Evolutionary conservation across 2,888 invertebrate species (phyloP).

Genomic region (Melieria omissa): DNA sequence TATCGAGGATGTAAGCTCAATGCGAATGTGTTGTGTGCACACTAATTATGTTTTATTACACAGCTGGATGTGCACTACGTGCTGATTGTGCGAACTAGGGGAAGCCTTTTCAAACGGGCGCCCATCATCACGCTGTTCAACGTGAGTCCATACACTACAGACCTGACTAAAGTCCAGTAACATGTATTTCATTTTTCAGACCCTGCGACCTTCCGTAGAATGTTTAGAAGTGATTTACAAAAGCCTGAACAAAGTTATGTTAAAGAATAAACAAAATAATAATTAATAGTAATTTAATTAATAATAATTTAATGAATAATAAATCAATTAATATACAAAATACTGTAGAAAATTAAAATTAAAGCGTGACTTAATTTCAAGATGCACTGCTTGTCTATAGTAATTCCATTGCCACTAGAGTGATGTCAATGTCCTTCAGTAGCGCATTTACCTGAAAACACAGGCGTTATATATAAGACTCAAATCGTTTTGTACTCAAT

Average conservation of each 20-base stretch:
- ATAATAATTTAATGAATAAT: no score
- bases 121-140: constrained; percentile 65
- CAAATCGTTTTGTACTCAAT: not conserved
- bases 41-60: constrained; percentile 30
- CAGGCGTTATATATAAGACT: not conserved
- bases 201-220: constrained; percentile 61
- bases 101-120: constrained; percentile 55
- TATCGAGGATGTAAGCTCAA: constrained; percentile 62
- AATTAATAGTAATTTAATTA: no score
- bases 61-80: constrained; percentile 66
- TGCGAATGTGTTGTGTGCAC: not conserved
- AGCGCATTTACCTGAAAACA: constrained; percentile 48
- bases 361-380: constrained; percentile 15
- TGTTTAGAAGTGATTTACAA: constrained; percentile 63
- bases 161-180: not conserved
- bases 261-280: constrained; percentile 21
- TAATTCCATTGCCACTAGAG: constrained; percentile 26
- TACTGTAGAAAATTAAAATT: not conserved
- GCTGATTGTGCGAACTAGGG: constrained; percentile 64
- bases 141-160: constrained; percentile 50
- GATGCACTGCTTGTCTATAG: not conserved
- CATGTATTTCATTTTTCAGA: constrained; percentile 51
- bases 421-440: constrained; percentile 42
- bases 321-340: constrained; percentile 27
- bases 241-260: constrained; percentile 48